Evolutionary conservation across 2,888 invertebrate species (phyloP), one percentile per base, ranked within the genome.

Genomic region (Galeruca laticollis): DNA sequence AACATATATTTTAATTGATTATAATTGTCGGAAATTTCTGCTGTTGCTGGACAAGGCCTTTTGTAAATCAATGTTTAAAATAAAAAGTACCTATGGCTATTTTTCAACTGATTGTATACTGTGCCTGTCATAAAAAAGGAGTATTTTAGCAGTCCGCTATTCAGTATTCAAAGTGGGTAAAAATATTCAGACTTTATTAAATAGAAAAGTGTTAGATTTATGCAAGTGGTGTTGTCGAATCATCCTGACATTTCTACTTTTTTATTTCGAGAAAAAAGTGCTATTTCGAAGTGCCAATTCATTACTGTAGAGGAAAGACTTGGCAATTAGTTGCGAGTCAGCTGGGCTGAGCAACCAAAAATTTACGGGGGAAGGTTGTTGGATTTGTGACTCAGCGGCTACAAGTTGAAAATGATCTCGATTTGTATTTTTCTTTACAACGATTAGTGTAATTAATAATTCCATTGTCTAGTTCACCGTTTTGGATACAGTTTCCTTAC

Each of bases 231-330:
- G 62, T 63, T 52, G 26, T 26, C n/a, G 13, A 40, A 63, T 63
- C 54, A 15, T 62, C 15, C 18, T 43, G 49, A 62, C 62, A 62
- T 37, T 37, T 66, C 54, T 26, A 51, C 37, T 47, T 63, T 20
- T 56, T 13, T 43, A n/a, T 37, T 37, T 11, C 0, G 56, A 68
- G 63, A 71, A 69, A 73, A 70, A 84, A 85, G 84, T 84, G 84
- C 84, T 84, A 84, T 85, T 84, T 84, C 82, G 81, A 84, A 85
- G 86, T 86, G 86, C 86, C 86, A 85, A 86, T 85, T 83, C 81
- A 82, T 82, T 82, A 80, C 80, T 81, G 81, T 81, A 81, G 47
- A 64, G 63, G 52, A 60, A 60, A 33, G 56, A 59, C 66, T 35
- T 68, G 54, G 64, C 49, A 47, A 40, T 60, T 63, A 66, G 21